Evolutionary conservation across 1,140 invertebrate species (phyloP).

Genomic region (Drosophila arizonae): DNA sequence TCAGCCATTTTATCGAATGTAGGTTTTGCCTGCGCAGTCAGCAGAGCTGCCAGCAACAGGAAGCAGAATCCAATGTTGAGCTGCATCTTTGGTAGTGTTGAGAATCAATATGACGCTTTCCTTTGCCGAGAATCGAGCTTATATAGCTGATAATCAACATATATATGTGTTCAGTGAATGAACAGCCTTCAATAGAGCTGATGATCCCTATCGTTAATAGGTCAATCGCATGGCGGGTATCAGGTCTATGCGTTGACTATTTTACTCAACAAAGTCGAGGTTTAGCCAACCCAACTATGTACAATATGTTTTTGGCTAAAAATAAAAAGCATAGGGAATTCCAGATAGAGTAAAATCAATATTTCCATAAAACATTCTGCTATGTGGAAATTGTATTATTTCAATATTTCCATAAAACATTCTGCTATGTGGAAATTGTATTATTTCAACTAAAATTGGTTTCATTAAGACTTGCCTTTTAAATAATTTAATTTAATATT

Average conservation of each 20-base stretch:
- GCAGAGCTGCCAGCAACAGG: conserved; percentile 12
- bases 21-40: conserved; percentile 37
- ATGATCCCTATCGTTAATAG: conserved; percentile 21
- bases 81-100: conserved; percentile 45
- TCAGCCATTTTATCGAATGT: conserved; percentile 69
- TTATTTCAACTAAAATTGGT: background rate
- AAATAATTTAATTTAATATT: too few species aligned
- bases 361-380: background rate
- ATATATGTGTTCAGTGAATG: conserved; percentile 3
- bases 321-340: background rate
- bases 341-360: background rate
- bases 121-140: conserved; percentile 5
- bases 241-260: background rate
- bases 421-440: background rate
- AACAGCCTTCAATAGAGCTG: conserved; percentile 21
- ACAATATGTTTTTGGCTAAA: background rate
- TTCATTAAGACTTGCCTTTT: too few species aligned
- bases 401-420: background rate
- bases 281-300: background rate
- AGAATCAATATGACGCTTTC: conserved; percentile 8
- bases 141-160: conserved; percentile 43
- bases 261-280: conserved; percentile 10
- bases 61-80: conserved; percentile 9
- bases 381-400: background rate
- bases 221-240: background rate